A percentile compares a stretch with the other conserved stretches of the same genome.
Conservation (phyloP, 92 coral and sea anemone species). For the Phymanthus crucifer region DNA sequence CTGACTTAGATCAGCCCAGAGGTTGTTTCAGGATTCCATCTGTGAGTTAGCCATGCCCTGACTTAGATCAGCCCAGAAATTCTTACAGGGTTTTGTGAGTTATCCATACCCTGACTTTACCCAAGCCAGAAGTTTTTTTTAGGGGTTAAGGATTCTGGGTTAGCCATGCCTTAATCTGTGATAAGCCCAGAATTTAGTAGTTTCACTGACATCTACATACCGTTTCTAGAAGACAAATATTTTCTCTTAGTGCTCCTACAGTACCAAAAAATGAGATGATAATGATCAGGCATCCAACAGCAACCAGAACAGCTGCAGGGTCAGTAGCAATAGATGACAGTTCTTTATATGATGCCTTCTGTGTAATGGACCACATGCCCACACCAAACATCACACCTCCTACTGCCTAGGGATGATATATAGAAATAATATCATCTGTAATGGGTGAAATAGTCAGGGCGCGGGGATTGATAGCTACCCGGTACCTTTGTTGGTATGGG, state of each 20-base stretch:
- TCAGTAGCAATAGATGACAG: constrained; percentile 91
- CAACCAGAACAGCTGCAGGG: constrained; percentile 92
- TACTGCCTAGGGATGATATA: constrained; percentile 69
- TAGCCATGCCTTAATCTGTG: neutral
- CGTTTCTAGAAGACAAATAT: constrained; percentile 74
- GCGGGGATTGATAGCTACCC: too few relatives aligned
- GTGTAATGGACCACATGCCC: constrained; percentile 91
- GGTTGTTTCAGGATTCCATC: too few relatives aligned
- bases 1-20: too few relatives aligned
- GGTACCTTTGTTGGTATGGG: too few relatives aligned
- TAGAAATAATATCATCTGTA: neutral
- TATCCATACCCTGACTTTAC: too few relatives aligned
- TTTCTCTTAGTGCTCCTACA: constrained; percentile 97
- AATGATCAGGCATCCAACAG: constrained; percentile 86
- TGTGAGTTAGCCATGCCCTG: too few relatives aligned
- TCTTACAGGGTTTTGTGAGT: too few relatives aligned
- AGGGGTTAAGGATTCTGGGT: neutral
- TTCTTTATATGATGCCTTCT: constrained; percentile 73
- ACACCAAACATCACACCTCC: constrained; percentile 97
- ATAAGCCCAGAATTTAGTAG: neutral
- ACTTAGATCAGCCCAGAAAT: too few relatives aligned
- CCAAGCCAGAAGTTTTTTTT: neutral
- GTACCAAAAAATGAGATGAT: constrained; percentile 97
- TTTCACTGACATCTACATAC: constrained; percentile 45
- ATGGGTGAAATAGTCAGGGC: too few relatives aligned